These are phyloP conservation scores for Ascidia mentula DNA, from an alignment of 23 tunicate genomes.

Conservation along the genomic window DNA sequence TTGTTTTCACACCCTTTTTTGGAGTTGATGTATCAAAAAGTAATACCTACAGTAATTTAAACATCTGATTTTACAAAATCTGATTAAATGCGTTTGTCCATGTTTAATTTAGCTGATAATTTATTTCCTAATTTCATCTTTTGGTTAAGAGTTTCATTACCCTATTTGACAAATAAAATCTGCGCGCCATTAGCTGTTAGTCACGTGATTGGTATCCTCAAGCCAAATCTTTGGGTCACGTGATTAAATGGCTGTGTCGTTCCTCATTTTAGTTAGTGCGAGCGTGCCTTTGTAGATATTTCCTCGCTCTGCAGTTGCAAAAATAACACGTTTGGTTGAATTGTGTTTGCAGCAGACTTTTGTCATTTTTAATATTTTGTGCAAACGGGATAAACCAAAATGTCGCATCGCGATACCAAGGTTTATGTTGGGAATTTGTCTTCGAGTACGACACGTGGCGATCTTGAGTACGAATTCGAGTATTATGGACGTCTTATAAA, in stretches of 20 bases:
- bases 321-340: not conserved
- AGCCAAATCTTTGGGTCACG: not conserved
- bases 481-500: conserved; percentile 72
- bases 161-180: not conserved
- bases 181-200: not conserved
- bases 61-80: not conserved
- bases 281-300: not conserved
- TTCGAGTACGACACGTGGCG: conserved; percentile 45
- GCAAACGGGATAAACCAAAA: no score
- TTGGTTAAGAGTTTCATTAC: no score
- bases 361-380: no score
- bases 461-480: conserved; percentile 64
- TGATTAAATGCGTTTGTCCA: not conserved
- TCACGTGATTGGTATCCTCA: not conserved
- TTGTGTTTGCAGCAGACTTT: not conserved
- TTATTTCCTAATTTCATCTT: no score
- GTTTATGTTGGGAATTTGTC: conserved; percentile 93
- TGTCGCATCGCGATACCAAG: conserved; percentile 40
- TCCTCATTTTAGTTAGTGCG: no score
- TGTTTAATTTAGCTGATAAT: no score
- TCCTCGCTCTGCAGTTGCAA: not conserved
- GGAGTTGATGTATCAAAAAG: no score
- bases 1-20: no score
- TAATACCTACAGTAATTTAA: no score
- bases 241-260: not conserved